Base-by-base conservation (phyloP, 2,888 invertebrate species). In the Apodemia zela region DNA sequence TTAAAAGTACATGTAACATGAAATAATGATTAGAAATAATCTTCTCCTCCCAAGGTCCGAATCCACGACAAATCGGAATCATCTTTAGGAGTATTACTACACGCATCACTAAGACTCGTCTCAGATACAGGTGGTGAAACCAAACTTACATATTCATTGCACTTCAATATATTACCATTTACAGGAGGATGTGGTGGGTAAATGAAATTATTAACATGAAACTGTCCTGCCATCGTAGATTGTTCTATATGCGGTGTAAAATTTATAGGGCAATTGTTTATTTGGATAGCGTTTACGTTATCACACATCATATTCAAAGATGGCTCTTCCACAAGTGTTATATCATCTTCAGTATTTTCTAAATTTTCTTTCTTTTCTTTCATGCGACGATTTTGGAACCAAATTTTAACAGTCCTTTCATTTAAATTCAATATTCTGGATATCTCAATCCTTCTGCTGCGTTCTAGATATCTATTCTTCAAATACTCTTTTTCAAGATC, bases 341-440 rank as follows among this genome's bases (percentile, higher is more conserved):
- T 58, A 10, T 62, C 62, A 8, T 45, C 81, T 63, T 84, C 83
- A 0, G 75, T 63, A 65, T 71, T 72, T 63, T 86, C 87, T 3
- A 78, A 73, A 49, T 85, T 85, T 66, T 94, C 94, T 74, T 95
- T 95, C 77, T 95, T 95, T 73, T 87, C 91, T 69, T 95, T 95
- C 96, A 96, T 97, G 0, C 96, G 86, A 0, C 96, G 89, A 77
- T 96, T 96, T 75, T 97, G 96, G 78, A 97, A 97, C 96, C 96
- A 97, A 49, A 96, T 96, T 79, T 97, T 97, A 60, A 97, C 95
- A 0, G 81, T 84, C 1, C 84, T 77, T 65, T 87, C 86, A 61
- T 82, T 82, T 18, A 87, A 66, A 8, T 69, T 67, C 7, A 76
- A 64, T 3, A 65, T 60, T 17, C 72, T 69, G 3, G 76, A 71